Conservation (phyloP, 2,888 invertebrate genomes). For the Troilus luridus region DNA sequence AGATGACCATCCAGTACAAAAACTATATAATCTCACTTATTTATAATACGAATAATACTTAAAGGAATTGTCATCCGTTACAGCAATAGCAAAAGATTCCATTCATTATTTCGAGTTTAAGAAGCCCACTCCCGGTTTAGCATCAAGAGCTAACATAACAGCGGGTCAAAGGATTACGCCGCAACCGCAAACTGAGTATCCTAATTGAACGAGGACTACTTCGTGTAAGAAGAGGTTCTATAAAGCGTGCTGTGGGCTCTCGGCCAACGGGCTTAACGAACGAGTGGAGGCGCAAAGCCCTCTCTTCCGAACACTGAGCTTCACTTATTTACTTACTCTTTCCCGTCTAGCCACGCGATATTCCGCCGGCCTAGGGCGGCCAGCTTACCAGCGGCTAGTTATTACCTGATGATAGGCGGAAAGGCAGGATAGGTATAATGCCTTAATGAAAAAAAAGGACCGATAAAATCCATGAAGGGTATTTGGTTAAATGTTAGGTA, state of each 20-base stretch:
- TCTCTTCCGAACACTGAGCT: constrained; percentile 20
- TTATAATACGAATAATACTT: no score
- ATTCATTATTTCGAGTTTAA: neutral
- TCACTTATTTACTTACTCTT: constrained; percentile 32
- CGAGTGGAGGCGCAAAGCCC: neutral
- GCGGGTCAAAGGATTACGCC: constrained; percentile 6
- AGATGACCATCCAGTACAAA: no score
- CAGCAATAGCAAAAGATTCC: neutral
- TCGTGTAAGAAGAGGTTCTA: neutral
- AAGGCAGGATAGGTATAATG: neutral
- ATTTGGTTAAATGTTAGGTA: no score
- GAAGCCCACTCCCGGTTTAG: neutral
- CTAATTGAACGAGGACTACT: neutral
- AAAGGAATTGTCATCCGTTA: no score
- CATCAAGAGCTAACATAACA: neutral
- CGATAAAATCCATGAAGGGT: no score
- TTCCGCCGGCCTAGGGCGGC: neutral
- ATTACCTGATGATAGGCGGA: neutral
- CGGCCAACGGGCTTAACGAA: constrained; percentile 6
- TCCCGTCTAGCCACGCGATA: constrained; percentile 17
- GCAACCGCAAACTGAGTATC: constrained; percentile 6
- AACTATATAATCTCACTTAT: no score
- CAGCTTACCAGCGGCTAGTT: neutral
- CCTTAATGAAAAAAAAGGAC: no score
- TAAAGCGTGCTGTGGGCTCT: neutral